phyloP scores from a whole-genome alignment of 2,888 invertebrate species.

The Ditylenchus weischeri region DNA sequence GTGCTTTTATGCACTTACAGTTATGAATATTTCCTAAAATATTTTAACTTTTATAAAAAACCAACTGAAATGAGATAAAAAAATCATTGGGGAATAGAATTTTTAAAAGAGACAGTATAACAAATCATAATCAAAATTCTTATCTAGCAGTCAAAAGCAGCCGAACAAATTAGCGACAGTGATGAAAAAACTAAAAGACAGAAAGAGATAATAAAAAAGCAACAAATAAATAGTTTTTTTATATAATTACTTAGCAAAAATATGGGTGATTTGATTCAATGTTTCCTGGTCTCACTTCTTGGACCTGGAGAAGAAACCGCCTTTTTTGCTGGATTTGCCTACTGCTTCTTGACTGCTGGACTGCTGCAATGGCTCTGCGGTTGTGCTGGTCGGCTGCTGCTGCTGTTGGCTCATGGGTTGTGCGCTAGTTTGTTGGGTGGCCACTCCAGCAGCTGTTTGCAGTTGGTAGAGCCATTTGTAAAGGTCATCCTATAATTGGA shows the following conservation, averaged over 20 bases:
- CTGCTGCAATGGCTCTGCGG: constrained; percentile 8
- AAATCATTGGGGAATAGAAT: too few species aligned
- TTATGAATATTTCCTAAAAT: too few species aligned
- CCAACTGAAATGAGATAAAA: too few species aligned
- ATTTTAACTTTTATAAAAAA: too few species aligned
- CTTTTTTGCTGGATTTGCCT: constrained; percentile 27
- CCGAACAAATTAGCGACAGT: too few species aligned
- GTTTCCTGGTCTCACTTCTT: constrained; percentile 19
- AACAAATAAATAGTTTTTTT: constrained; percentile 5
- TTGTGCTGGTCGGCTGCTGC: background rate
- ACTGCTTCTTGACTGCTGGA: background rate
- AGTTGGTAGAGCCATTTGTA: constrained; percentile 82
- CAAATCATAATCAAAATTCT: too few species aligned
- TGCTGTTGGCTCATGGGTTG: background rate
- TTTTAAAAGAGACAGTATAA: too few species aligned
- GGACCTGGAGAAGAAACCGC: constrained; percentile 34
- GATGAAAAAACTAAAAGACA: background rate
- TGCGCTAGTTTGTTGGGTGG: background rate
- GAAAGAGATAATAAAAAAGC: background rate
- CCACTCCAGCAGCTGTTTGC: constrained; percentile 69
- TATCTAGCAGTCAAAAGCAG: too few species aligned
- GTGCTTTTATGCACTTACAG: too few species aligned
- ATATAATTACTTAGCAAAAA: background rate
- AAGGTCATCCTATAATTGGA: constrained; percentile 75
- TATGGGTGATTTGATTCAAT: background rate